These are phyloP conservation scores for Cyrtodaria siliqua DNA, from an alignment of 2,888 invertebrate species.

Conservation along the genomic window DNA sequence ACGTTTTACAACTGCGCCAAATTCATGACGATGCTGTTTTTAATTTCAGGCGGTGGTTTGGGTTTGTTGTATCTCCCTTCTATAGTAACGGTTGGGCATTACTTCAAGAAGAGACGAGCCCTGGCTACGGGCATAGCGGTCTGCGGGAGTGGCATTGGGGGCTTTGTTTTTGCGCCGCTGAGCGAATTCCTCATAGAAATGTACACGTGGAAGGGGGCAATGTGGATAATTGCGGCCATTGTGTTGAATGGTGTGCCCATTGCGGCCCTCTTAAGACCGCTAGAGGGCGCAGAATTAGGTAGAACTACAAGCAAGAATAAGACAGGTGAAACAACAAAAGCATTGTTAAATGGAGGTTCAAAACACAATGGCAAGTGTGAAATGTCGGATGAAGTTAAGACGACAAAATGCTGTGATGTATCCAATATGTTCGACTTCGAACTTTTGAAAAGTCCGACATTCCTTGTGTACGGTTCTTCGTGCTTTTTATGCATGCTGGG, in stretches of 20 bases:
- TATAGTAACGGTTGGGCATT: slow-evolving; percentile 98
- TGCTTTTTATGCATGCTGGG: slow-evolving; percentile 83
- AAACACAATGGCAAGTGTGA: slow-evolving; percentile 13
- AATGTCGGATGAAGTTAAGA: slow-evolving; percentile 8
- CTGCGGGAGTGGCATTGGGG: slow-evolving; percentile 98
- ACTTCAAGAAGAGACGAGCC: slow-evolving; percentile 98
- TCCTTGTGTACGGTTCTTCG: slow-evolving; percentile 86
- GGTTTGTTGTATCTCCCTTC: slow-evolving; percentile 98
- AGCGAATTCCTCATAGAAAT: slow-evolving; percentile 89
- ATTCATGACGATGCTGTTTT: too few species aligned
- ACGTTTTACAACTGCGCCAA: too few species aligned
- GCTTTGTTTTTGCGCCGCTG: slow-evolving; percentile 93
- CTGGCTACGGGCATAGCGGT: slow-evolving; percentile 98
- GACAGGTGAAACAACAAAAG: background rate
- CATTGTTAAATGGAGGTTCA: background rate
- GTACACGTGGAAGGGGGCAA: slow-evolving; percentile 92
- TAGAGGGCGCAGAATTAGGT: slow-evolving; percentile 83
- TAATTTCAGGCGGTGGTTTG: slow-evolving; percentile 93
- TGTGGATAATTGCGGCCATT: slow-evolving; percentile 93
- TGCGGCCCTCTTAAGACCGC: slow-evolving; percentile 93
- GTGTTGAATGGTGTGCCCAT: slow-evolving; percentile 92
- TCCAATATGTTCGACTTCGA: slow-evolving; percentile 90
- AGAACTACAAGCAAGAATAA: background rate
- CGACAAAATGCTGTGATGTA: slow-evolving; percentile 36
- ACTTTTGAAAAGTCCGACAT: slow-evolving; percentile 94